Conservation (phyloP, 2,113 vertebrate genomes). For the Megaceryle torquata region DNA sequence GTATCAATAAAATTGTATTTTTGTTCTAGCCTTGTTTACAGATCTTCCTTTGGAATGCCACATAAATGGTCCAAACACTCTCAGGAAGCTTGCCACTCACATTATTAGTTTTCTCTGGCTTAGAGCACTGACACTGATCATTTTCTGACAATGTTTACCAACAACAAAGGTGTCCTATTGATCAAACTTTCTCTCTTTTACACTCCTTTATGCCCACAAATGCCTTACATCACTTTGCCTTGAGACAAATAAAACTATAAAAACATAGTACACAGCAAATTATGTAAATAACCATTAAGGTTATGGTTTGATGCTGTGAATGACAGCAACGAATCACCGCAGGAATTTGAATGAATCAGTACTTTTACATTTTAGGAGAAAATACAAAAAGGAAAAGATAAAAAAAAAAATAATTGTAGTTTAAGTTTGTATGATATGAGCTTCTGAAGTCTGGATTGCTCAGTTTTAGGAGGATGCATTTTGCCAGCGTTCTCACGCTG, state of each 20-base stretch:
- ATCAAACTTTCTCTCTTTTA: constrained; percentile 70
- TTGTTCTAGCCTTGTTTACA: constrained; percentile 76
- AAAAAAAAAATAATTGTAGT: neutral
- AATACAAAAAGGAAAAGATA: constrained; percentile 8
- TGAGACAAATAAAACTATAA: constrained; percentile 65
- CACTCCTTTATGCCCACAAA: constrained; percentile 57
- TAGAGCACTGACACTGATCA: constrained; percentile 69
- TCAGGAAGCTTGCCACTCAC: constrained; percentile 74
- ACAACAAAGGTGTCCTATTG: constrained; percentile 74
- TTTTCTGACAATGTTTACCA: constrained; percentile 75
- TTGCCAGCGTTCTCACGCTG: neutral
- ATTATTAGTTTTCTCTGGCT: constrained; percentile 75
- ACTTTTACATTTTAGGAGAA: constrained; percentile 35
- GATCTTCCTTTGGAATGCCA: constrained; percentile 70
- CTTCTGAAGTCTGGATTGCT: neutral
- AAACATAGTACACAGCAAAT: constrained; percentile 20
- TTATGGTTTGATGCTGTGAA: constrained; percentile 29
- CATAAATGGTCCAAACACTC: constrained; percentile 71
- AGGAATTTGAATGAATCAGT: neutral
- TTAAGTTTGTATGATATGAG: constrained; percentile 15
- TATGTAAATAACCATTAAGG: constrained; percentile 52
- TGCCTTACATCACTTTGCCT: constrained; percentile 62
- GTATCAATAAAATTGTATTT: constrained; percentile 79
- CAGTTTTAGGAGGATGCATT: neutral
- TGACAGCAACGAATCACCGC: constrained; percentile 45